Conservation (phyloP, 2,797 vertebrate genomes). For the Enteromius trimaculatus region DNA sequence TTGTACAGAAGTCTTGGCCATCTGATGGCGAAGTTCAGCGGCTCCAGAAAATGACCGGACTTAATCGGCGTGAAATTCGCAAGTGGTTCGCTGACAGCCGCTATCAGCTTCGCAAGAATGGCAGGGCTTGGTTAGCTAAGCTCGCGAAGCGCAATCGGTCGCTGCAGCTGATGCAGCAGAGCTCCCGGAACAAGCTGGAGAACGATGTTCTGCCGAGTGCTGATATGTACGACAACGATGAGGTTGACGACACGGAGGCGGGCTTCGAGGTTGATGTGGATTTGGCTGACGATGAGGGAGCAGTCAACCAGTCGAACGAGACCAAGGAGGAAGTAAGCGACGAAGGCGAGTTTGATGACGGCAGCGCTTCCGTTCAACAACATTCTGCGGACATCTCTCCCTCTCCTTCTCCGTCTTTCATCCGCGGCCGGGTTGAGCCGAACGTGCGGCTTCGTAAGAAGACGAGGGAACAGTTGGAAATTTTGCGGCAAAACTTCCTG, state of each 20-base stretch:
- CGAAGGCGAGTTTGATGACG: constrained; percentile 18
- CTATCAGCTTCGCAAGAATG: constrained; percentile 61
- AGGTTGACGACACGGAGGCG: background rate
- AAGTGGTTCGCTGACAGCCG: constrained; percentile 69
- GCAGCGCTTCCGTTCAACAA: constrained; percentile 19
- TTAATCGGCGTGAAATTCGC: constrained; percentile 61
- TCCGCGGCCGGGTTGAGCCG: constrained; percentile 54
- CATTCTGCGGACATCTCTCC: constrained; percentile 46
- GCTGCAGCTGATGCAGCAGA: background rate
- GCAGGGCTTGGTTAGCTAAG: constrained; percentile 54
- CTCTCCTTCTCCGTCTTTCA: constrained; percentile 49
- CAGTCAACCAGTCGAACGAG: constrained; percentile 18
- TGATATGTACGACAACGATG: constrained; percentile 18
- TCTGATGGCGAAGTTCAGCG: constrained; percentile 57
- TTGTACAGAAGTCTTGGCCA: constrained; percentile 57
- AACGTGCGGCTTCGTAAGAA: constrained; percentile 70
- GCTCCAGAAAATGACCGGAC: constrained; percentile 60
- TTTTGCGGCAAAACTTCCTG: constrained; percentile 79
- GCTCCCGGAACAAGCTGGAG: constrained; percentile 1
- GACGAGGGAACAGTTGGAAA: constrained; percentile 75
- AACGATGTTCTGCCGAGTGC: constrained; percentile 21
- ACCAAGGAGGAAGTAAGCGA: constrained; percentile 34
- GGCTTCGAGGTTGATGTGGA: constrained; percentile 44
- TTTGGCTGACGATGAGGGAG: constrained; percentile 46
- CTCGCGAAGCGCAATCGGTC: constrained; percentile 31